Evolutionary conservation across 2,113 vertebrate genomes (phyloP).

Genomic region (Pica pica): DNA sequence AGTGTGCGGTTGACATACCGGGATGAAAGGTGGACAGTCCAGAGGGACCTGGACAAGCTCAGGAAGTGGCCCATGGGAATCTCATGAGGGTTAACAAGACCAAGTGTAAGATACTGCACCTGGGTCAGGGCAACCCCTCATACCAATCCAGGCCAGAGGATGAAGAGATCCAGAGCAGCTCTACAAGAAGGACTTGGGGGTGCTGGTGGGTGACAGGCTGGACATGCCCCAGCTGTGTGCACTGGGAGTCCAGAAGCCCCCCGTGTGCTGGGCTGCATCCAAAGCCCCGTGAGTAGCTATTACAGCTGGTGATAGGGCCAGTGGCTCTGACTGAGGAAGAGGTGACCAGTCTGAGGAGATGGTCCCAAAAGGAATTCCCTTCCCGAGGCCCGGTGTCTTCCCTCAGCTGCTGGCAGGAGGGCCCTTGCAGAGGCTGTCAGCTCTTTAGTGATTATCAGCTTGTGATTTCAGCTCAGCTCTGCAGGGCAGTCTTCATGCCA

Average conservation of each 20-base stretch:
- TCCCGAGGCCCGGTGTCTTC: too few relatives aligned
- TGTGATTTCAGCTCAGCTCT: too few relatives aligned
- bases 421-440: too few relatives aligned
- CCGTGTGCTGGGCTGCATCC: neutral
- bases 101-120: neutral
- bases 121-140: rapidly evolving
- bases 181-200: neutral
- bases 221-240: neutral
- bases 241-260: neutral
- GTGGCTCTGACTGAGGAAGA: too few relatives aligned
- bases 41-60: neutral
- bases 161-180: neutral
- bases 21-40: neutral
- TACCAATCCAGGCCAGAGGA: neutral
- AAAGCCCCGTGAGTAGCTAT: neutral
- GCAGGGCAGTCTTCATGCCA: too few relatives aligned
- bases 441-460: too few relatives aligned
- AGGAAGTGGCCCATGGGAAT: neutral
- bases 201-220: neutral
- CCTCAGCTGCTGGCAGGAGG: too few relatives aligned
- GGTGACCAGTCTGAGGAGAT: too few relatives aligned
- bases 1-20: neutral
- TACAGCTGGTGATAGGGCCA: too few relatives aligned
- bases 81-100: neutral
- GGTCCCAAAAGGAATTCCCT: too few relatives aligned